Base-by-base conservation (phyloP, 2,888 invertebrate genomes). In the Agrochola lychnidis region DNA sequence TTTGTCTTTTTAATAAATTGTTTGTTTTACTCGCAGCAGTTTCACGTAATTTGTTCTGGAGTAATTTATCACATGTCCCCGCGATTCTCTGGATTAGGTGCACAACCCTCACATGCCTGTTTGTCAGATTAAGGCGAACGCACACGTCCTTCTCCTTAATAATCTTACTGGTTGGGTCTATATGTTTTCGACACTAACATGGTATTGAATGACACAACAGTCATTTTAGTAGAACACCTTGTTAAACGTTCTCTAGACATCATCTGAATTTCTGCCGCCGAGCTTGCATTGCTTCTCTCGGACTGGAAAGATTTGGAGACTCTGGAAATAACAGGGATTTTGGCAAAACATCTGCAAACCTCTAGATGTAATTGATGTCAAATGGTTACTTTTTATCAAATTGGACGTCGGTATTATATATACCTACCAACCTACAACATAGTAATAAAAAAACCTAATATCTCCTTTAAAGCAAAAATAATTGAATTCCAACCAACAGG, bases 1-100 rank as follows among this genome's bases (percentile, higher is more conserved):
- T 94, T 93, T 92, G 93, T 94, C 94, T 93, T 92, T 91, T 90
- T 94, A 94, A 95, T 92, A 94, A 95, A 95, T 95, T 94, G 92
- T 94, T 94, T 94, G 94, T 95, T 95, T 95, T 94, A 94, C 93
- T 90, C 90, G 85, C 90, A 88, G 88, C 89, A 89, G 91, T 90
- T 91, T 88, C 91, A 89, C 90, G 94, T 94, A 93, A 95, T 95
- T 94, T 94, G 94, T 93, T 91, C 92, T 81, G 77, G 83, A 89
- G 93, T 94, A 94, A 96, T 95, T 94, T 94, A 93, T 95, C 94
- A 95, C 92, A 81, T 90, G 93, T 91, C 92, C 88, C 87, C 86
- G 89, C 89, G 90, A 90, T 92, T 85, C 83, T 89, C 89, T 89
- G 93, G 94, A 95, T 95, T 94, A 95, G 91, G 89, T 89, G 86